phyloP scores from a whole-genome alignment of 1,140 invertebrate genomes.

The Cotesia chilonis region DNA sequence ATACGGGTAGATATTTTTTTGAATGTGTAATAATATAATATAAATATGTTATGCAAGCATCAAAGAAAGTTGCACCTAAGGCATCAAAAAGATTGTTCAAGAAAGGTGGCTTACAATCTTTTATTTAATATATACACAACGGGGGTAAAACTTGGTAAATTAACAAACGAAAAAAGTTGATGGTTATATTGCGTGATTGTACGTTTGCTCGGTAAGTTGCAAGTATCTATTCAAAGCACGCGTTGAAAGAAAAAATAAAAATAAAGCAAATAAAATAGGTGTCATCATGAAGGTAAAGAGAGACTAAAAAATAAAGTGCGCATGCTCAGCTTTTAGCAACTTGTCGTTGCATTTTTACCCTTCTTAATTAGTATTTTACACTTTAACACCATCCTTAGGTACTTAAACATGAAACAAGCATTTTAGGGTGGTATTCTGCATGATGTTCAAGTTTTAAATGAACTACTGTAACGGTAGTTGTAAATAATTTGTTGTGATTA shows the following conservation, averaged over 20 bases:
- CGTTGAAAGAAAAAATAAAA: conserved; percentile 53
- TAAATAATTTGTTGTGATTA: too few relatives aligned
- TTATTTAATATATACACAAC: neutral
- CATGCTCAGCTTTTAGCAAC: conserved; percentile 5
- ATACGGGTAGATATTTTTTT: too few relatives aligned
- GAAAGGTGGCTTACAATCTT: conserved; percentile 14
- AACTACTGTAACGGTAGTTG: too few relatives aligned
- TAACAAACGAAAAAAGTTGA: conserved; percentile 33
- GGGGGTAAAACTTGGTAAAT: conserved; percentile 17
- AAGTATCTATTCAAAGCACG: conserved; percentile 59
- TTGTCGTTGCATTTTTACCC: conserved; percentile 46
- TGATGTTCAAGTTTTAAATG: conserved; percentile 6
- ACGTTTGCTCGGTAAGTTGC: conserved; percentile 57
- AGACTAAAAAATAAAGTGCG: conserved; percentile 36
- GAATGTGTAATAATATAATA: neutral
- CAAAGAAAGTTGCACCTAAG: conserved; percentile 38
- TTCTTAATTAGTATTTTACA: conserved; percentile 68
- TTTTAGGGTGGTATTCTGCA: neutral
- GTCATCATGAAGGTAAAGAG: conserved; percentile 48
- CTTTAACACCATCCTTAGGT: conserved; percentile 58
- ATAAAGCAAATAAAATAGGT: conserved; percentile 44
- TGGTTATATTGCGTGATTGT: conserved; percentile 41
- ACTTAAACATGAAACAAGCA: conserved; percentile 6
- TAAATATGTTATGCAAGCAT: conserved; percentile 30
- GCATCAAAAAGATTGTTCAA: neutral